phyloP scores from a whole-genome alignment of 2,888 invertebrate genomes.

The Chrysolina oricalcia region DNA sequence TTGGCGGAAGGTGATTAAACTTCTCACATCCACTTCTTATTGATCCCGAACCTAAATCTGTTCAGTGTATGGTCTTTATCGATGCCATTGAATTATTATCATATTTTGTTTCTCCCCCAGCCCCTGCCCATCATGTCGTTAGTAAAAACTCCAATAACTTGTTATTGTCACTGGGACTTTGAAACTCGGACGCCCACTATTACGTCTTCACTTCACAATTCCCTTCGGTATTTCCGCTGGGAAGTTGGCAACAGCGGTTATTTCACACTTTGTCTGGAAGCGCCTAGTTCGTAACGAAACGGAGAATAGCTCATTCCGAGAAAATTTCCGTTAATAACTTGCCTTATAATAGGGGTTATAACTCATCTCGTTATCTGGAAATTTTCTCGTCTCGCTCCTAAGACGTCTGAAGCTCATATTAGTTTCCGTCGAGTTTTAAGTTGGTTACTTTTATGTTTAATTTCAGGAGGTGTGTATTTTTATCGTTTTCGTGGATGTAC shows the following conservation, averaged over 20 bases:
- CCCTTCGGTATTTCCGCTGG: background rate
- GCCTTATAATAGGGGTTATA: constrained; percentile 43
- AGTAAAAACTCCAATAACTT: no score
- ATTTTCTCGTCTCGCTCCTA: constrained; percentile 29
- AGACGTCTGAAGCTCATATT: constrained; percentile 32
- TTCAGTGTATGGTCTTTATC: no score
- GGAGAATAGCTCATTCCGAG: constrained; percentile 45
- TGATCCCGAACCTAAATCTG: no score
- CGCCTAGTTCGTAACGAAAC: constrained; percentile 30
- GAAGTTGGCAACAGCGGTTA: constrained; percentile 24
- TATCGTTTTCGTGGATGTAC: background rate
- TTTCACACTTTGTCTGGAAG: constrained; percentile 28
- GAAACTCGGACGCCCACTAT: no score
- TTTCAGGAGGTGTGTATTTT: constrained; percentile 8
- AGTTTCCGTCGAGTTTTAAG: constrained; percentile 26
- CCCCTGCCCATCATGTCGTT: no score
- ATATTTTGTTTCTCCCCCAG: no score
- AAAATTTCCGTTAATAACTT: constrained; percentile 49
- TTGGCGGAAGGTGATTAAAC: no score
- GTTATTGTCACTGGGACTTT: no score
- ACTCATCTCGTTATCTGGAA: constrained; percentile 46
- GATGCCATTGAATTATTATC: no score
- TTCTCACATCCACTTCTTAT: no score
- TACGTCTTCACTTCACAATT: background rate
- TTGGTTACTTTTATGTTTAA: constrained; percentile 30